Percentiles rank a stretch among this genome's conserved stretches.
These are phyloP conservation scores for Acanthopleura granulata DNA, from an alignment of 2,888 invertebrate genomes.

Conservation along the genomic window DNA sequence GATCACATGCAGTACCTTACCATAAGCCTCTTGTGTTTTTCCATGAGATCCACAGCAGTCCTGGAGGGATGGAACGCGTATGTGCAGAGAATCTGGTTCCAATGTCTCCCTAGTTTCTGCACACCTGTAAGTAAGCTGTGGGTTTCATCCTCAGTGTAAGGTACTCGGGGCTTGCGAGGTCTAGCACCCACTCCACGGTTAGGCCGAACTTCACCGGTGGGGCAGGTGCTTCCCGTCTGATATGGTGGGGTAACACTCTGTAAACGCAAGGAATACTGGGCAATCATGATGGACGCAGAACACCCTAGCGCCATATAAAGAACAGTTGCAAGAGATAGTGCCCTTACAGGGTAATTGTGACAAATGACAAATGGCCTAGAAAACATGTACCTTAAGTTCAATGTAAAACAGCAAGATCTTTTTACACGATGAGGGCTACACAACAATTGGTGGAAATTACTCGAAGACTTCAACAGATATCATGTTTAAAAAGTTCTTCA, in stretches of 20 bases:
- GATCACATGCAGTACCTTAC: constrained; percentile 34
- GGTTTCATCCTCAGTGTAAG: constrained; percentile 54
- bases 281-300: too few species aligned
- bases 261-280: neutral
- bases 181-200: neutral
- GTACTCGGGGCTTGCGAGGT: constrained; percentile 35
- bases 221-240: neutral
- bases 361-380: too few species aligned
- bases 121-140: constrained; percentile 52
- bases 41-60: constrained; percentile 60
- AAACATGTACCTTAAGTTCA: too few species aligned
- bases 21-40: constrained; percentile 56
- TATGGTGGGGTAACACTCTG: neutral
- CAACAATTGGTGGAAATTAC: too few species aligned
- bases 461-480: too few species aligned
- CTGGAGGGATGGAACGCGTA: constrained; percentile 58
- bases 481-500: too few species aligned
- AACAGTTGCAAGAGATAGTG: too few species aligned
- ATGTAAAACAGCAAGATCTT: too few species aligned
- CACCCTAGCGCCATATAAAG: too few species aligned
- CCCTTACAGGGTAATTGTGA: too few species aligned
- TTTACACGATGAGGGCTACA: too few species aligned
- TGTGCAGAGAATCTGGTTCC: constrained; percentile 56
- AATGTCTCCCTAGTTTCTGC: constrained; percentile 49
- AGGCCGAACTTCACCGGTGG: too few species aligned